phyloP scores from a whole-genome alignment of 2,888 invertebrate species.

The Ophioninae sp. region DNA sequence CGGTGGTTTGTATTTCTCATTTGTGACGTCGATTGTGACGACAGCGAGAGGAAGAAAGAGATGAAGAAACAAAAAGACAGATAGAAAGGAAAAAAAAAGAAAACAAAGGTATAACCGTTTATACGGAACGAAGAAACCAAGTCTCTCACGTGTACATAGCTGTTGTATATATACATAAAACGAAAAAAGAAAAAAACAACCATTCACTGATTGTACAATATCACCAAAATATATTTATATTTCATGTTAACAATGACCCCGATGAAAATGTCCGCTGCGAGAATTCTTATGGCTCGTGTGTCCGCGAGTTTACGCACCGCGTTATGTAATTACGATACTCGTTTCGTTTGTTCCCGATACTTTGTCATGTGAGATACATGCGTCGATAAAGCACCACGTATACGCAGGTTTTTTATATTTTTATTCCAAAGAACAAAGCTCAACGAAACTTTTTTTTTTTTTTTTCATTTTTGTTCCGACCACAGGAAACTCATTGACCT shows the following conservation, averaged over 20 bases:
- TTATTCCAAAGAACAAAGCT: neutral
- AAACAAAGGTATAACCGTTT: constrained; percentile 31
- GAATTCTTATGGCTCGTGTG: constrained; percentile 12
- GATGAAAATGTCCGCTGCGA: constrained; percentile 44
- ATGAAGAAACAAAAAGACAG: constrained; percentile 19
- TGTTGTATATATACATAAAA: constrained; percentile 62
- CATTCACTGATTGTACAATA: constrained; percentile 78
- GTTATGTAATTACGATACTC: neutral
- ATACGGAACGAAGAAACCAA: constrained; percentile 53
- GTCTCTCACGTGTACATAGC: constrained; percentile 62
- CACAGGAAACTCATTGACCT: neutral
- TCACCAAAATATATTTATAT: constrained; percentile 78
- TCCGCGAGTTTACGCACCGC: neutral
- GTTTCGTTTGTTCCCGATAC: neutral
- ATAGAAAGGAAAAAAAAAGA: constrained; percentile 21
- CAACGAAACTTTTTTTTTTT: neutral
- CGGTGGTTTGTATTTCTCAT: constrained; percentile 47
- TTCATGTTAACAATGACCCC: constrained; percentile 73
- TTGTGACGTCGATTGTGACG: constrained; percentile 21
- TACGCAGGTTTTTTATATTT: neutral
- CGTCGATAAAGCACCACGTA: neutral
- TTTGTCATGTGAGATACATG: neutral
- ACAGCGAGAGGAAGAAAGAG: constrained; percentile 4
- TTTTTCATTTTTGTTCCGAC: neutral
- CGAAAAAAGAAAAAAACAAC: constrained; percentile 59